phyloP scores from a whole-genome alignment of 2,797 vertebrate genomes.

The Spatula versicolor region DNA sequence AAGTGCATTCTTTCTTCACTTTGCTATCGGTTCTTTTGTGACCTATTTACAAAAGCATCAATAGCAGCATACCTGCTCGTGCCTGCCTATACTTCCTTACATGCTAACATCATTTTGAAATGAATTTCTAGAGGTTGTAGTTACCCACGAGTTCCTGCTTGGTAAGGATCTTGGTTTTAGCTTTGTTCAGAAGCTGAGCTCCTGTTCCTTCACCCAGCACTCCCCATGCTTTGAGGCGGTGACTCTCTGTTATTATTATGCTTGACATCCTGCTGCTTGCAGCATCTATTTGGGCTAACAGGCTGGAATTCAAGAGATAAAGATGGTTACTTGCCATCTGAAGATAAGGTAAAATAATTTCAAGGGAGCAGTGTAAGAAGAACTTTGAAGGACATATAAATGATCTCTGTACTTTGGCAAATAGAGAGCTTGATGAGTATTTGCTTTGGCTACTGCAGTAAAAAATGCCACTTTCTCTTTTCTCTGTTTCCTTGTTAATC shows the following conservation, averaged over 20 bases:
- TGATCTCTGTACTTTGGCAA: not conserved
- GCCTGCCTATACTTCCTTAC: not conserved
- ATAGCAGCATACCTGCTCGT: not conserved
- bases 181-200: constrained; percentile 81
- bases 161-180: constrained; percentile 75
- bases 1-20: not conserved
- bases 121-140: not conserved
- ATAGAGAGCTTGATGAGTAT: not conserved
- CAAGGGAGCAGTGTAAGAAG: not conserved
- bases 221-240: constrained; percentile 84
- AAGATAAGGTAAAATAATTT: not conserved
- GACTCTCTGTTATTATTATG: constrained; percentile 80
- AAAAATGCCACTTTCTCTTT: not conserved
- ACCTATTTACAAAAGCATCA: not conserved
- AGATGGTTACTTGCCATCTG: not conserved
- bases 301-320: constrained; percentile 23
- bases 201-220: constrained; percentile 84
- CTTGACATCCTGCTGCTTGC: constrained; percentile 79
- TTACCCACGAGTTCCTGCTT: constrained; percentile 84
- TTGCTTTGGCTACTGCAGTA: not conserved
- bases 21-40: not conserved
- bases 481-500: not conserved
- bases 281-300: constrained; percentile 47
- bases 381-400: not conserved
- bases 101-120: not conserved